Evolutionary conservation across 2,113 vertebrate species (phyloP).

Genomic region (Ictalurus furcatus): DNA sequence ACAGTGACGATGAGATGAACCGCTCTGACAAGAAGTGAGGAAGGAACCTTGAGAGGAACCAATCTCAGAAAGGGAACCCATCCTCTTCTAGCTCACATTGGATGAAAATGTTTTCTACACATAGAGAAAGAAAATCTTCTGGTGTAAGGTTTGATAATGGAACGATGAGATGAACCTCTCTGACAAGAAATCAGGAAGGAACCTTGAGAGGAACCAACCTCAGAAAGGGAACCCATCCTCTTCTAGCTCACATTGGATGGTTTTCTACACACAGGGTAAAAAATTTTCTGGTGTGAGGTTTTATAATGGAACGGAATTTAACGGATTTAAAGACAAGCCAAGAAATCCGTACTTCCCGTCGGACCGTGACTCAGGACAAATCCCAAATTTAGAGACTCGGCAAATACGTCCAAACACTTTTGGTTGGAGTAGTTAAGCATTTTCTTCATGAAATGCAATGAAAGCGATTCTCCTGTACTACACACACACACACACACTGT

Average conservation of each 20-base stretch:
- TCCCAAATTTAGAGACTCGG: not conserved
- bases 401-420: not conserved
- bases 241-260: not conserved
- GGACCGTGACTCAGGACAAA: not conserved
- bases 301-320: not conserved
- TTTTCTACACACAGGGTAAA: not conserved
- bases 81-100: not conserved
- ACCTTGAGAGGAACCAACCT: not conserved
- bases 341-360: not conserved
- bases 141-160: too few species aligned
- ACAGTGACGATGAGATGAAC: not conserved
- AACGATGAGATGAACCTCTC: too few species aligned
- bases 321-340: not conserved
- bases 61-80: not conserved
- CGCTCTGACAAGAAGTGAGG: too few species aligned
- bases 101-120: not conserved
- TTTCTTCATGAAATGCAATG: not conserved
- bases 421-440: not conserved
- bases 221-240: not conserved
- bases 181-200: too few species aligned
- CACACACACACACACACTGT: not conserved
- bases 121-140: not conserved
- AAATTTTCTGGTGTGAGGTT: not conserved
- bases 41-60: not conserved
- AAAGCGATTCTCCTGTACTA: not conserved